A percentile compares a stretch with the other conserved stretches of the same genome.
Evolutionary conservation across 1,140 invertebrate genomes (phyloP).

Genomic region (Lepidurus arcticus): DNA sequence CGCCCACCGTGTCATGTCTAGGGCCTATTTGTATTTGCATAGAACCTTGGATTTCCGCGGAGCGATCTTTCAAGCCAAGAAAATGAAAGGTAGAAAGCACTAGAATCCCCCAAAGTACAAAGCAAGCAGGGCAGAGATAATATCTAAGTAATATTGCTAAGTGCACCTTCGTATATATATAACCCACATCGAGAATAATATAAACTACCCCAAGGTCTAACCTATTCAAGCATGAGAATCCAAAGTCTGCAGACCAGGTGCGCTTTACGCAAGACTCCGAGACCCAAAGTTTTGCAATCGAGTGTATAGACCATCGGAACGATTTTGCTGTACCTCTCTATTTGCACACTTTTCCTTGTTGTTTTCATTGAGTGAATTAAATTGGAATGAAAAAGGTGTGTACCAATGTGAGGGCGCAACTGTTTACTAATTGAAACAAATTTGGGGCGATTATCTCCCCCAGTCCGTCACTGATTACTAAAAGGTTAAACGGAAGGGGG

Average conservation of each 20-base stretch:
- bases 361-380: no score
- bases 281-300: background rate
- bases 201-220: background rate
- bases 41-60: background rate
- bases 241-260: background rate
- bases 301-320: background rate
- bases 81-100: background rate
- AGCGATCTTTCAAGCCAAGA: background rate
- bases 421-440: no score
- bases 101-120: background rate
- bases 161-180: background rate
- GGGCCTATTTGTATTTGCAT: constrained; percentile 7
- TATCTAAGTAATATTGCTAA: background rate
- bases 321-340: no score
- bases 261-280: background rate
- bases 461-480: no score
- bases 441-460: no score
- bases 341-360: no score
- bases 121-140: background rate
- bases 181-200: background rate
- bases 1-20: background rate
- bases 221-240: background rate
- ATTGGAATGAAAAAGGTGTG: no score
- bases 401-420: no score
- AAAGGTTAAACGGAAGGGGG: no score